Conservation (phyloP, 92 coral and sea anemone species). For the Zoanthus gigantus region DNA sequence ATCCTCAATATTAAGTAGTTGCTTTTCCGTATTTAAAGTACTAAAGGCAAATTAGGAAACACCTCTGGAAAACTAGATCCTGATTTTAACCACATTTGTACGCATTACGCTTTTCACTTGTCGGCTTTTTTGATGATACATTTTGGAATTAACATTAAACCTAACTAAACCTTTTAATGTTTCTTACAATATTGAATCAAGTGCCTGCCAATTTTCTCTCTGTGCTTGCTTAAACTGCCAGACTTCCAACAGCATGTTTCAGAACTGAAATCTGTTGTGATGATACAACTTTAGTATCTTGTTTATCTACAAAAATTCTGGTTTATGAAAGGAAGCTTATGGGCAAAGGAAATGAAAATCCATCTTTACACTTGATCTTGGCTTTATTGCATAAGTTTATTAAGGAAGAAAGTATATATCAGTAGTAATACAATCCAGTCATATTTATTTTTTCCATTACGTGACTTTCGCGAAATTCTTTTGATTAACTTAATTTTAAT, state of each 20-base stretch:
- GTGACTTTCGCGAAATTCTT: background rate
- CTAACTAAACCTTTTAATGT: background rate
- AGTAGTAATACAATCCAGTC: background rate
- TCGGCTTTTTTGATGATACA: background rate
- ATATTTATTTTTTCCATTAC: background rate
- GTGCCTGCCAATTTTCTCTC: constrained; percentile 26
- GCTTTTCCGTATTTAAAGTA: background rate
- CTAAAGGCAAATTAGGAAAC: background rate
- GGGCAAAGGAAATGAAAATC: background rate
- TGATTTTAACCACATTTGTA: background rate
- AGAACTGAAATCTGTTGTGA: background rate
- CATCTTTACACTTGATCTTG: background rate
- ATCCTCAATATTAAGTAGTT: background rate
- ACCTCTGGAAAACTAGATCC: background rate
- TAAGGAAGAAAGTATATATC: background rate
- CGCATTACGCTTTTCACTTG: constrained; percentile 1
- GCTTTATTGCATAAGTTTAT: background rate
- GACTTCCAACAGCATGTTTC: constrained; percentile 26
- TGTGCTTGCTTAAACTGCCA: constrained; percentile 2
- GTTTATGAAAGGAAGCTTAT: background rate
- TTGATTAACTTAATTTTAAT: background rate
- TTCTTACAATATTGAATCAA: background rate
- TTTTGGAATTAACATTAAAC: background rate
- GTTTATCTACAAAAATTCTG: background rate
- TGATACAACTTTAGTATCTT: background rate